Evolutionary conservation across 1,140 invertebrate species (phyloP).

Genomic region (Tyrophagus putrescentiae): DNA sequence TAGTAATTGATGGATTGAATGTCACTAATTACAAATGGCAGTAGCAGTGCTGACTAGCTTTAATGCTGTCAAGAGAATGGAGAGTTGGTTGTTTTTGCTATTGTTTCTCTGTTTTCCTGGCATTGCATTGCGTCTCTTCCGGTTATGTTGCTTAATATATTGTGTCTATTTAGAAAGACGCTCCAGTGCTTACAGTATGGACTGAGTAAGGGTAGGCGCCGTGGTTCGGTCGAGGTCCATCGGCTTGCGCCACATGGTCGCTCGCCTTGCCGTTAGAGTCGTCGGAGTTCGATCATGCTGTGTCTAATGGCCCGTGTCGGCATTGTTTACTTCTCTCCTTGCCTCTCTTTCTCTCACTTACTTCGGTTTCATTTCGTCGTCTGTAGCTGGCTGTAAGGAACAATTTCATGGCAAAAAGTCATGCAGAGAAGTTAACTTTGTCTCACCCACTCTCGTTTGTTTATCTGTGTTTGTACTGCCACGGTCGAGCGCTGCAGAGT

Average conservation of each 20-base stretch:
- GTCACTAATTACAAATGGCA: too few relatives aligned
- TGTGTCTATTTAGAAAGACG: too few relatives aligned
- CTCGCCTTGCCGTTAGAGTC: neutral
- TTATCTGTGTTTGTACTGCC: neutral
- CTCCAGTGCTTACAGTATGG: too few relatives aligned
- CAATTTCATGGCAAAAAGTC: neutral
- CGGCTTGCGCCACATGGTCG: neutral
- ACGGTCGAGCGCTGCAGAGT: neutral
- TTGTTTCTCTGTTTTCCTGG: too few relatives aligned
- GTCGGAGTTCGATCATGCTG: conserved; percentile 7
- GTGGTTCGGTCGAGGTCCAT: neutral
- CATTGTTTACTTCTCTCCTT: conserved; percentile 9
- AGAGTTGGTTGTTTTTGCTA: too few relatives aligned
- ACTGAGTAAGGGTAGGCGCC: neutral
- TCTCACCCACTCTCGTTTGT: neutral
- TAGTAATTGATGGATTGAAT: too few relatives aligned
- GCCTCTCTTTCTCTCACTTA: too few relatives aligned
- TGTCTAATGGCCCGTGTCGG: conserved; percentile 12
- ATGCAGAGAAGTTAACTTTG: conserved; percentile 13
- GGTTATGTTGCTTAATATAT: too few relatives aligned
- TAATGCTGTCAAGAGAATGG: too few relatives aligned
- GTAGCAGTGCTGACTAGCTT: too few relatives aligned
- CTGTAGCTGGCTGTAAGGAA: neutral
- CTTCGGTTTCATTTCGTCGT: too few relatives aligned
- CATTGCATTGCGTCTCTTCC: too few relatives aligned